Conservation (phyloP, 2,113 vertebrate species). For the Asarcornis scutulata region DNA sequence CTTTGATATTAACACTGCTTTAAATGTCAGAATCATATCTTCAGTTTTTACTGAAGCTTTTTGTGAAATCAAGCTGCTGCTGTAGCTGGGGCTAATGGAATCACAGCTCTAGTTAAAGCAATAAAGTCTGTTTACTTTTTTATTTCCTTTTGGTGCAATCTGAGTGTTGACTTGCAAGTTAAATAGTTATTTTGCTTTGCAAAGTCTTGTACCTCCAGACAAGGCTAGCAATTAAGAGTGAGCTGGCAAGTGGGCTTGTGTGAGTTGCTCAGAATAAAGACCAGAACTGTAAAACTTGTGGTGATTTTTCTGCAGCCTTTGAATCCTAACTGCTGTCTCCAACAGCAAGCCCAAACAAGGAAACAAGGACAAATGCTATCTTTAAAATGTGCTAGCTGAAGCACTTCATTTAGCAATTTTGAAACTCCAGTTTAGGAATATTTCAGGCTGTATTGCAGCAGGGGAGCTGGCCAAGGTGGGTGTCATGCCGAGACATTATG, state of each 20-base stretch:
- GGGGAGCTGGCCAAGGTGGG: constrained; percentile 41
- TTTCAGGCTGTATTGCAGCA: constrained; percentile 33
- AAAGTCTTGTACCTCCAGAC: constrained; percentile 34
- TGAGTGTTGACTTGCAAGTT: constrained; percentile 61
- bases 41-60: not conserved
- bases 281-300: not conserved
- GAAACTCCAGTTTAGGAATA: constrained; percentile 15
- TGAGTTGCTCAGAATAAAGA: not conserved
- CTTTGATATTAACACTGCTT: not conserved
- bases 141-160: constrained; percentile 36
- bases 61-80: constrained; percentile 4
- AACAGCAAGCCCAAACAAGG: constrained; percentile 24
- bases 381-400: constrained; percentile 44
- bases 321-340: constrained; percentile 11
- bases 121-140: constrained; percentile 46
- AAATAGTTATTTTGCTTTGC: constrained; percentile 64
- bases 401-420: constrained; percentile 31
- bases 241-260: constrained; percentile 35
- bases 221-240: constrained; percentile 52
- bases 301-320: constrained; percentile 28
- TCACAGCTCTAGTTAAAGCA: constrained; percentile 12
- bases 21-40: not conserved
- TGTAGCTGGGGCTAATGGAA: not conserved
- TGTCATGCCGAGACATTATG: constrained; percentile 11
- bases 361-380: constrained; percentile 43